Conservation (phyloP, 2,113 vertebrate species). For the Caretta caretta region DNA sequence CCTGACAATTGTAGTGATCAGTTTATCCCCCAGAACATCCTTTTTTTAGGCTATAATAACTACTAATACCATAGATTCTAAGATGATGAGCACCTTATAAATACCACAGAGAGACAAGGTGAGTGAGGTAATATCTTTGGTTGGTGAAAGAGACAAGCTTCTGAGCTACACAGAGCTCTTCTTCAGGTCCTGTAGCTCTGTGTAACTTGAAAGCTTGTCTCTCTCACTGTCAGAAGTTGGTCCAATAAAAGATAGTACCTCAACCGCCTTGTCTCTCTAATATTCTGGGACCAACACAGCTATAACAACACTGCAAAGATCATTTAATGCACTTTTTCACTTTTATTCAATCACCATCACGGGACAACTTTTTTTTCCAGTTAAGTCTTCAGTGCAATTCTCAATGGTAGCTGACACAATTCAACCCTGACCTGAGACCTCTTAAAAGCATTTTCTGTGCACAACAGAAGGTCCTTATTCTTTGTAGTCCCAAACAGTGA, state of each 20-base stretch:
- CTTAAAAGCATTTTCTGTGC: slow-evolving; percentile 3
- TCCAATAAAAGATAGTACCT: background rate
- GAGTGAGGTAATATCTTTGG: background rate
- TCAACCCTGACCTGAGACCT: background rate
- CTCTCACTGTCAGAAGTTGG: background rate
- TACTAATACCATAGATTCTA: background rate
- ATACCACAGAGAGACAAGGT: background rate
- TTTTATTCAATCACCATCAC: background rate
- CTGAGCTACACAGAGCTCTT: background rate
- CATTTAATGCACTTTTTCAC: background rate
- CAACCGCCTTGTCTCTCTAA: background rate
- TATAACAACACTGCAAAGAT: background rate
- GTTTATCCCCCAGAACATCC: background rate
- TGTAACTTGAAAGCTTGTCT: background rate
- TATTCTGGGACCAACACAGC: background rate
- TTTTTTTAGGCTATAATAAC: background rate
- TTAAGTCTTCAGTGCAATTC: background rate
- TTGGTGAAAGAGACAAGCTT: background rate
- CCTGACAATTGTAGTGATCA: no score
- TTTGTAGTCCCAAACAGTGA: slow-evolving; percentile 85
- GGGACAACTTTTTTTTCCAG: background rate
- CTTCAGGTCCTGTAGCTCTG: background rate
- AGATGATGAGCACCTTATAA: background rate
- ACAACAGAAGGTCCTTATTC: background rate
- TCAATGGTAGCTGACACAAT: background rate